Base-by-base conservation (phyloP, 2,113 vertebrate genomes). In the Hemibagrus wyckioides region DNA sequence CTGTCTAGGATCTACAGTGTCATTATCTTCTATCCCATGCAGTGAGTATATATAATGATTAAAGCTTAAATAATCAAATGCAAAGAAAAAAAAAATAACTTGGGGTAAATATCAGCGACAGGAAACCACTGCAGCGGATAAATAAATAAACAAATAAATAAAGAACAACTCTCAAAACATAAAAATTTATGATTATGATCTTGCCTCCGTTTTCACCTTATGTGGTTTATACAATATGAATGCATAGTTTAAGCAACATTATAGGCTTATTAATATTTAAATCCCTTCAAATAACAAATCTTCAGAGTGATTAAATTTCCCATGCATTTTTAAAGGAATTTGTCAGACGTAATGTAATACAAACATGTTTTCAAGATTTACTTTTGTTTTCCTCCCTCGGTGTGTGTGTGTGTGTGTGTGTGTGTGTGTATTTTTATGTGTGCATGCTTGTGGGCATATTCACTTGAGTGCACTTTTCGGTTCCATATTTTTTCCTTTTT, bases 291-390 rank as follows among this genome's bases (percentile, higher is more conserved):
- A 59, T 81, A 59, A 81, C 59, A 81, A 59, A 81, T 80, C 77
- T 80, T 80, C 54, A 3, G 23, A 80, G 79, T 59, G 79, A 80
- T 81, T 81, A 81, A 81, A 28, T 59, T 54, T 28, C 36, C 28
- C 21, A 59, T 81, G 79, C 33, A 59, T 59, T 59, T 81, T 81
- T 81, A 81, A 59, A 87, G 86, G 52, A 33, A n/a, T 85, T 92
- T 93, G 91, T 94, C 92, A 92, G 63, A 39, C 5, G 17, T 80
- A 80, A 80, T 56, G 79, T 81, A 81, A 39, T 59, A 39, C 56
- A 59, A 81, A 52, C 52, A 63, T 82, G 48, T 52, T 85, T 48
- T 79, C 4, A 19, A 52, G 36, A 39, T 77, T 82, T 75, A 36
- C 19, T 21, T 84, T n/a, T 63, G 54, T 56, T 14, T 56, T 14